These are phyloP conservation scores for Neolamprologus caudopunctatus DNA, from an alignment of 2,113 vertebrate genomes.

Conservation along the genomic window DNA sequence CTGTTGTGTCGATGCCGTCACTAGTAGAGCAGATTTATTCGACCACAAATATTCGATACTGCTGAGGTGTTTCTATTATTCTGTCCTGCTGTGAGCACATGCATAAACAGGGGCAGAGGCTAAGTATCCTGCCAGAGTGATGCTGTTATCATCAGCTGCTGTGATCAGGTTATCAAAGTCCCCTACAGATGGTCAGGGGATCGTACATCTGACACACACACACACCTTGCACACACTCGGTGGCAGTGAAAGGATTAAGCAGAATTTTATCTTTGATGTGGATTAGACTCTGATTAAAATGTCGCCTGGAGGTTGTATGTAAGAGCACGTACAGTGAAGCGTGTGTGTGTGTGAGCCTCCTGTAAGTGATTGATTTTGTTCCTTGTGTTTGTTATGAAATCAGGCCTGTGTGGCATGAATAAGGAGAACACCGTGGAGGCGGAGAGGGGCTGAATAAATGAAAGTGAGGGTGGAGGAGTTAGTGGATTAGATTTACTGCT, in stretches of 20 bases:
- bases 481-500: not conserved
- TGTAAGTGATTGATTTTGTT: not conserved
- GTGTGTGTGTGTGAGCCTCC: not conserved
- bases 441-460: not conserved
- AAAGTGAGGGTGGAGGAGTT: not conserved
- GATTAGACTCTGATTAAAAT: constrained; percentile 41
- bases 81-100: not conserved
- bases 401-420: not conserved
- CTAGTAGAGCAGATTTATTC: not conserved
- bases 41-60: accelerated
- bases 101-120: not conserved
- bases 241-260: constrained; percentile 16
- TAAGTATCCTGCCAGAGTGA: not conserved
- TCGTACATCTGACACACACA: not conserved
- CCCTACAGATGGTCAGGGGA: not conserved
- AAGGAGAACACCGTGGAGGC: not conserved
- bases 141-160: not conserved
- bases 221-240: not conserved
- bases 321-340: not conserved
- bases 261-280: constrained; percentile 37
- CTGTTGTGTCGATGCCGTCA: not conserved
- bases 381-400: not conserved
- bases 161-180: constrained; percentile 26
- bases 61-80: not conserved
- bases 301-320: not conserved